Base-by-base conservation (phyloP, 2,797 vertebrate genomes). In the Phataginus tricuspis region DNA sequence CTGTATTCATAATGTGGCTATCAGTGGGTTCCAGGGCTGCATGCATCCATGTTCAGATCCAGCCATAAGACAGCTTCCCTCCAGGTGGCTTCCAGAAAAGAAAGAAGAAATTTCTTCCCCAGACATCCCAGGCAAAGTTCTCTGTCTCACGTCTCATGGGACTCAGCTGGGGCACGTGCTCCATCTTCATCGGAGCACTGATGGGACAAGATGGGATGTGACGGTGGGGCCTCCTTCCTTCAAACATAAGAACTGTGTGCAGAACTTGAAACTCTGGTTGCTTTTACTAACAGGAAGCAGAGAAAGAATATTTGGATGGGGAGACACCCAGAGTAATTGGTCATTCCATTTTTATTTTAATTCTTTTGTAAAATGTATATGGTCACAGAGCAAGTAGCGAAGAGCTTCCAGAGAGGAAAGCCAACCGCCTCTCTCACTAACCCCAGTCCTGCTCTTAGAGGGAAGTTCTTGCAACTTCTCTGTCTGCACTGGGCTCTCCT, bases 131-230 rank as follows among this genome's bases (percentile, higher is more conserved):
- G 37, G 39, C 12, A 15, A 27, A 53, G 21, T 79, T 78, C 55
- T 74, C 29, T 7, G 29, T n/a, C 31, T 82, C 42, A 6, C 0
- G 0, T 39, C n/a, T 27, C 42, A 0, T 4, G 16, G 68, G 29
- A 5, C 42, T 78, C 16, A 4, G 18, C 5, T 14, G 16, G 53
- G 74, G 16, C 2, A 11, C 1, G 9, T 29, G 29, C 57, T 55
- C 3, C 0, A 4, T 79, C 21, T 21, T 19, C 63, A n/a, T 25
- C n/a, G 8, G 31, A 12, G 18, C 21, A 23, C 8, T 5, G 5
- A 19, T 45, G 2, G 5, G 5, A 23, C 21, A 34, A 27, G 10
- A 42, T 7, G 10, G 19, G 7, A 57, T 29, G 31, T 15, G 15
- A 49, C 29, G 1, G 4, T 18, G 34, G 25, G 19, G 8, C 4